Percentiles rank a stretch among this genome's conserved stretches.
phyloP scores from a whole-genome alignment of 2,113 vertebrate genomes.

The Pontoporia blainvillei region DNA sequence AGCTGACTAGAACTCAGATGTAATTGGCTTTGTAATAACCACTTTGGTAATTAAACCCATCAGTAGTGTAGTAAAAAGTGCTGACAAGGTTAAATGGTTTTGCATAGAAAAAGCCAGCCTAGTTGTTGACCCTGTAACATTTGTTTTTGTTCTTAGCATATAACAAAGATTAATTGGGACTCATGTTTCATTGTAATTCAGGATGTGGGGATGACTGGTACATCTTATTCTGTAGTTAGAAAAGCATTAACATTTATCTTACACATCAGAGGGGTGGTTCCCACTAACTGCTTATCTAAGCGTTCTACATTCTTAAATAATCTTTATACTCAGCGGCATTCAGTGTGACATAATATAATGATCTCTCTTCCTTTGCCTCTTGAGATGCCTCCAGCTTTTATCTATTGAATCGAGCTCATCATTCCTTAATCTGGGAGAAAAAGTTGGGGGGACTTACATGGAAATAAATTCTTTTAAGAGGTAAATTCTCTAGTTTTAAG shows the following conservation, averaged over 20 bases:
- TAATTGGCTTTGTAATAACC: neutral
- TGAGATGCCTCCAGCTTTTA: neutral
- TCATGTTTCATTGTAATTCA: neutral
- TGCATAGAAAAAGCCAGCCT: neutral
- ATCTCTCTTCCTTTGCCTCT: neutral
- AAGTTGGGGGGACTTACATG: neutral
- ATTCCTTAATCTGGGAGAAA: neutral
- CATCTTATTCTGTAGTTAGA: slow-evolving; percentile 13
- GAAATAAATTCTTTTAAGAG: neutral
- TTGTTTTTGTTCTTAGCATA: neutral
- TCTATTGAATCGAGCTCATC: neutral
- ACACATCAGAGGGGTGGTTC: neutral
- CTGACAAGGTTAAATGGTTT: neutral
- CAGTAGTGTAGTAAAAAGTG: neutral
- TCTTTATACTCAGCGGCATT: neutral
- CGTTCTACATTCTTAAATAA: neutral
- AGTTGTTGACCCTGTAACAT: neutral
- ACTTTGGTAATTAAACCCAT: neutral
- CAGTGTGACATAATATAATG: neutral
- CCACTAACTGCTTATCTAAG: slow-evolving; percentile 9
- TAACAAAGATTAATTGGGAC: slow-evolving; percentile 1
- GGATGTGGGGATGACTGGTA: neutral
- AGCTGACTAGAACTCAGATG: neutral
- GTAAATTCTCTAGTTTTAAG: slow-evolving; percentile 21
- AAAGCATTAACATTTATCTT: slow-evolving; percentile 8